Evolutionary conservation across 2,113 vertebrate genomes (phyloP).

Genomic region (Rissa tridactyla): DNA sequence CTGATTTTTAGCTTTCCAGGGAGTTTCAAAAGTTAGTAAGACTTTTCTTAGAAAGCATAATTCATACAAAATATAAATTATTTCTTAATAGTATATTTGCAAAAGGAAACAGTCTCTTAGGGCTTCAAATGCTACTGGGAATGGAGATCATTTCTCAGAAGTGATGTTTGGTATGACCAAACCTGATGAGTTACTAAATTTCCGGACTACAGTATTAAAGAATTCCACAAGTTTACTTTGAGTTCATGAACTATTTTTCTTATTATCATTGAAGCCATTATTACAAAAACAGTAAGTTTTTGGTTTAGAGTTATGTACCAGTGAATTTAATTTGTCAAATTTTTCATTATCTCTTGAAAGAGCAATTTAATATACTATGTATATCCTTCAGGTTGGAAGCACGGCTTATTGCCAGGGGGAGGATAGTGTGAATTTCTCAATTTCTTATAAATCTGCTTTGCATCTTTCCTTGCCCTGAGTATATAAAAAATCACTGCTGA

Average conservation of each 20-base stretch:
- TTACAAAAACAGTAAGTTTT: not conserved
- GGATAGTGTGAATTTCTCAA: not conserved
- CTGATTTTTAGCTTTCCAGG: conserved; percentile 8
- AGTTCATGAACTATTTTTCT: not conserved
- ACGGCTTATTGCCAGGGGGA: not conserved
- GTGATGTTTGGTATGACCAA: not conserved
- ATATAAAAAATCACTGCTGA: not conserved
- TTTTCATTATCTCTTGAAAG: not conserved
- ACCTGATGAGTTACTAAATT: not conserved
- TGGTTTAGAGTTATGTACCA: not conserved
- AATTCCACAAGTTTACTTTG: not conserved
- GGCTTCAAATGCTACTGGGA: not conserved
- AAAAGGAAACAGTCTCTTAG: not conserved
- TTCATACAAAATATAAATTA: conserved; percentile 2
- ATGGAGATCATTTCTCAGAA: not conserved
- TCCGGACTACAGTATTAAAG: not conserved
- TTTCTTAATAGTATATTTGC: not conserved
- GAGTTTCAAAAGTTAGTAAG: conserved; percentile 14
- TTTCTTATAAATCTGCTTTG: not conserved
- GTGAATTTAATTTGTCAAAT: not conserved
- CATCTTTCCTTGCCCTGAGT: not conserved
- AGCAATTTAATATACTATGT: not conserved
- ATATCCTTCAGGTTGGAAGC: not conserved
- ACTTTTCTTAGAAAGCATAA: conserved; percentile 34
- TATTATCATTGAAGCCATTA: not conserved